A percentile compares a stretch with the other conserved stretches of the same genome.
phyloP scores from a whole-genome alignment of 2,888 invertebrate genomes.

The Alsophila aescularia region DNA sequence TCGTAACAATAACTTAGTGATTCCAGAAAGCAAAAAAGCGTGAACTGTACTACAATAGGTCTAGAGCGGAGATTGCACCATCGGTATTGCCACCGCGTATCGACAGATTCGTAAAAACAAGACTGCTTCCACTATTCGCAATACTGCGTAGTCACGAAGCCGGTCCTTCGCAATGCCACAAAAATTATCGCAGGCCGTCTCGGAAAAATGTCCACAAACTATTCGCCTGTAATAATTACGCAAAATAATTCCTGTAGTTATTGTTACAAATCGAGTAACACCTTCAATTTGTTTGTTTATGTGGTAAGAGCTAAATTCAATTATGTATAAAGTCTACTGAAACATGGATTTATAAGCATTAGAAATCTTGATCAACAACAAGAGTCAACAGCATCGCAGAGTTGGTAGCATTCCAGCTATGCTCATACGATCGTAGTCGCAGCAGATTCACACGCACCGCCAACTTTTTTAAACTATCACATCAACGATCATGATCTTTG shows the following conservation, averaged over 20 bases:
- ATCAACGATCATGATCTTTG: constrained; percentile 73
- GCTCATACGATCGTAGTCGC: constrained; percentile 69
- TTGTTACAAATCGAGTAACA: constrained; percentile 33
- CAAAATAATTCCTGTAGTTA: constrained; percentile 33
- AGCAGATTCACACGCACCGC: constrained; percentile 79
- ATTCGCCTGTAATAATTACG: constrained; percentile 35
- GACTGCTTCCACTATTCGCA: constrained; percentile 49
- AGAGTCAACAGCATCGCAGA: constrained; percentile 43
- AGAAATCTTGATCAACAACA: constrained; percentile 21
- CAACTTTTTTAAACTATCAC: constrained; percentile 65
- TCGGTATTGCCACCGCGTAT: constrained; percentile 54
- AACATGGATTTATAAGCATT: constrained; percentile 52
- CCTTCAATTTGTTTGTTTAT: constrained; percentile 21
- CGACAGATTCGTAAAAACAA: constrained; percentile 55
- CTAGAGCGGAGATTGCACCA: constrained; percentile 51
- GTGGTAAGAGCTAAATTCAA: constrained; percentile 27
- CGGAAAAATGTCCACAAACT: constrained; percentile 41
- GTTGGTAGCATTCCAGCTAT: constrained; percentile 63
- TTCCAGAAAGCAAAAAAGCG: constrained; percentile 47
- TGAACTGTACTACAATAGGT: constrained; percentile 55
- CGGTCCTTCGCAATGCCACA: constrained; percentile 50
- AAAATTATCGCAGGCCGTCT: constrained; percentile 45
- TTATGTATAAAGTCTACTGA: constrained; percentile 49
- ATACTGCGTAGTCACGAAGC: constrained; percentile 58
- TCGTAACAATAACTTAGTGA: constrained; percentile 40